Evolutionary conservation across 2,113 vertebrate genomes (phyloP).

Genomic region (Crotalus horridus): DNA sequence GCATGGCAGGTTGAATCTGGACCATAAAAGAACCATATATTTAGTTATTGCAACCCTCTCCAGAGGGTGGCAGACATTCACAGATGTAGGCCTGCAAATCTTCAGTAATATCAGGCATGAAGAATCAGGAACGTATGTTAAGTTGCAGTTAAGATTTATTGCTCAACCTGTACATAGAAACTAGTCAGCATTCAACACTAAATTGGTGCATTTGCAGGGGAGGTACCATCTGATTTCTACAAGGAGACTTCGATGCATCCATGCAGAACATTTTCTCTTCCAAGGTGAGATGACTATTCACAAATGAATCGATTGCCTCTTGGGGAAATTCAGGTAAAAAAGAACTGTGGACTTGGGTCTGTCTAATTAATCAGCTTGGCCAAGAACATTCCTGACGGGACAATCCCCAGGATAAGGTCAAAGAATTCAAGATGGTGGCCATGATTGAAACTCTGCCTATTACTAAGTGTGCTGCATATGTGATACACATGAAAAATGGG

Average conservation of each 20-base stretch:
- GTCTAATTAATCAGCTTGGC: not conserved
- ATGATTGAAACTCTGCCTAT: not conserved
- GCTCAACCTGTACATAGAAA: not conserved
- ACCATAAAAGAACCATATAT: not conserved
- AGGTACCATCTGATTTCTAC: not conserved
- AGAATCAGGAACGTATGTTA: not conserved
- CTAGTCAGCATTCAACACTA: not conserved
- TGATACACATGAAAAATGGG: not conserved
- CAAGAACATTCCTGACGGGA: not conserved
- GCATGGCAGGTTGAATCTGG: not conserved
- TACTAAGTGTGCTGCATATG: not conserved
- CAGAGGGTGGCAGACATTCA: not conserved
- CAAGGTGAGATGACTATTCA: fast-evolving
- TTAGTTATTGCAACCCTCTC: not conserved
- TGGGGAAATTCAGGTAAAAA: not conserved
- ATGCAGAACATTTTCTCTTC: not conserved
- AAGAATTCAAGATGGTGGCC: not conserved
- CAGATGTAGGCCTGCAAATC: not conserved
- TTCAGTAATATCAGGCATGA: not conserved
- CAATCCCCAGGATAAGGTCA: not conserved
- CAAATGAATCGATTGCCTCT: fast-evolving
- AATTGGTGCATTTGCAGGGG: not conserved
- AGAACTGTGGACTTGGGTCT: not conserved
- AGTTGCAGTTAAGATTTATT: not conserved
- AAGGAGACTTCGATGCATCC: not conserved